Base-by-base conservation (phyloP, 2,888 invertebrate species). In the Amblyjoppa fuscipennis region DNA sequence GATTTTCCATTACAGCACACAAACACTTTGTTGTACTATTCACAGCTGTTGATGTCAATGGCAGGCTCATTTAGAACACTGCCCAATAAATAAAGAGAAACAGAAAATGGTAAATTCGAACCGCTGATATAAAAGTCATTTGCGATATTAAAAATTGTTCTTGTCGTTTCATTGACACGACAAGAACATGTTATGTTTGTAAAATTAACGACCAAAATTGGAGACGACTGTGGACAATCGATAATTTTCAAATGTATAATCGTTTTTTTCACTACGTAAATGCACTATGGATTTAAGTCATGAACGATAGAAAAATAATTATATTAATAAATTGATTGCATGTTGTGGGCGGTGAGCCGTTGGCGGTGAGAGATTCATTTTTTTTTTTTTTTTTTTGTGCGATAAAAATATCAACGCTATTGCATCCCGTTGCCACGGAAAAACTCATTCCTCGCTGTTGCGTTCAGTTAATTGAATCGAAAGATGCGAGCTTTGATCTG, bases 401-500 rank as follows among this genome's bases (percentile, higher is more conserved):
- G 2, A 34, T n/a, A 64, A 31, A 64, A 64, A 64, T 64, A 64
- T 64, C 7, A 13, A 64, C 31, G 64, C n/a, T 34, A 64, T 64
- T 34, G 34, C 5, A 34, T n/a, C 16, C n/a, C 64, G 34, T 64
- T 34, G 64, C n/a, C 0, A 34, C 6, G 34, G 34, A 64, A 11
- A 66, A 66, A 2, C 28, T 66, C 34, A 38, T 56, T 16, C 20
- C 31, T 2, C 70, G 28, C 45, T 41, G 3, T 59, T 41, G 61
- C 13, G 66, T 34, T 16, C 2, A 34, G 34, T 64, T 34, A 64
- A 64, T 64, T 34, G 34, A 64, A 64, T 34, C 64, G 64, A 34
- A 16, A 64, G 25, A 76, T 76, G 16, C 31, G 38, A 66, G 49
- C 25, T 76, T 66, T 66, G 76, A 76, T 76, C 51, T 51, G 71